Evolutionary conservation across 2,888 invertebrate genomes (phyloP), one percentile per base, ranked within the genome.

Genomic region (Luffia ferchaultella): DNA sequence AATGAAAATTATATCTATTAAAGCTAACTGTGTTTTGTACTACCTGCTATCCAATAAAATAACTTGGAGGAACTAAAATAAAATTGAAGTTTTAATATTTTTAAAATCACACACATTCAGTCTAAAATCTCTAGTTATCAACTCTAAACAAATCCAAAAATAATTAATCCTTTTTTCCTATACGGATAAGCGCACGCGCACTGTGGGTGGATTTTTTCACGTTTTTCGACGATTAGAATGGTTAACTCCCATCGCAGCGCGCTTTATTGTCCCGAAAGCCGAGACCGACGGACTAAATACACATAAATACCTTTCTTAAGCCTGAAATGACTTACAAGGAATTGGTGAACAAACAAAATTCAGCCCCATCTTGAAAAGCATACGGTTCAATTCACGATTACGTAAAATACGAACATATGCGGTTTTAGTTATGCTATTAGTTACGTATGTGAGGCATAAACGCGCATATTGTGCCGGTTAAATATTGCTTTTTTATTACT

Each of bases 151-250:
- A 58, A 43, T 56, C 49, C 50, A 42, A 61, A 57, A 55, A 61
- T 58, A 60, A 63, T 63, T 60, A 55, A 63, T 63, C 62, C 55
- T 56, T 63, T 65, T 70, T 66, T 63, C 62, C 54, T 56, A 62
- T 65, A 58, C 58, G 60, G 20, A 20, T 60, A 60, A 53, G 68
- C 70, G 76, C 80, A 76, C 76, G 78, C 75, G 78, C 70, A 63
- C 57, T 62, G 70, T 77, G 76, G 78, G 78, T 72, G 79, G 68
- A 77, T 75, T 76, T 75, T 76, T 79, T 79, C 77, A 79, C 78
- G 80, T 76, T 78, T 76, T 72, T 68, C 63, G 52, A 62, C 73
- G 74, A 77, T 76, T 77, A 76, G 73, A 65, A 68, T 68, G 65
- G 66, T 64, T 63, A 65, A 73, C 71, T 72, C 70, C 67, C 70